Conservation (phyloP, 2,888 invertebrate species). For the Aromia moschata region DNA sequence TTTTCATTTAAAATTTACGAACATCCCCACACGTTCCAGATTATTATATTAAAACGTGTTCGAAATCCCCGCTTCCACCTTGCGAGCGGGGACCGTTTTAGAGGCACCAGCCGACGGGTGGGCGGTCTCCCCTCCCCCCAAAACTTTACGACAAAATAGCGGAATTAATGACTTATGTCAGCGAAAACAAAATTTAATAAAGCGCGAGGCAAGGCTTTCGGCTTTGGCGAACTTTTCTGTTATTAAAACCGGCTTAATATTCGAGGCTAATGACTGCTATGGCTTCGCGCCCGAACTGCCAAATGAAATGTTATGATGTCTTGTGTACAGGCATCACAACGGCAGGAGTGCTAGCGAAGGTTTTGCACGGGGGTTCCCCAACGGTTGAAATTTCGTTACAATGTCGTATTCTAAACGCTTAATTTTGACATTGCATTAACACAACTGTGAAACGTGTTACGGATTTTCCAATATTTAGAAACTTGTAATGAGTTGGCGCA, state of each 20-base stretch:
- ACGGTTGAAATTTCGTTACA: too few relatives aligned
- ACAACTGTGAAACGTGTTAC: too few relatives aligned
- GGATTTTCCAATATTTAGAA: too few relatives aligned
- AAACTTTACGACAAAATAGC: conserved; percentile 45
- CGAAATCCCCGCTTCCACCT: neutral
- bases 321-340: too few relatives aligned
- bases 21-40: too few relatives aligned
- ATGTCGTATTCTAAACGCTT: too few relatives aligned
- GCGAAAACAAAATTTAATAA: conserved; percentile 53
- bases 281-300: conserved; percentile 39
- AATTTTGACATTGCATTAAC: too few relatives aligned
- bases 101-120: neutral
- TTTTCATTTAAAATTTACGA: too few relatives aligned
- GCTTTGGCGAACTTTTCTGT: conserved; percentile 49
- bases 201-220: conserved; percentile 41
- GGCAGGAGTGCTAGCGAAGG: too few relatives aligned
- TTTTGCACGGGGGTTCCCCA: too few relatives aligned
- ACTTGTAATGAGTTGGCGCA: too few relatives aligned
- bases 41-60: neutral
- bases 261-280: conserved; percentile 52
- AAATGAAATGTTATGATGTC: conserved; percentile 11
- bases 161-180: conserved; percentile 50
- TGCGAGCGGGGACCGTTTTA: neutral
- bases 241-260: conserved; percentile 53
- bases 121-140: conserved; percentile 17